Conservation (phyloP, 2,888 invertebrate genomes). For the Hydraecia micacea region DNA sequence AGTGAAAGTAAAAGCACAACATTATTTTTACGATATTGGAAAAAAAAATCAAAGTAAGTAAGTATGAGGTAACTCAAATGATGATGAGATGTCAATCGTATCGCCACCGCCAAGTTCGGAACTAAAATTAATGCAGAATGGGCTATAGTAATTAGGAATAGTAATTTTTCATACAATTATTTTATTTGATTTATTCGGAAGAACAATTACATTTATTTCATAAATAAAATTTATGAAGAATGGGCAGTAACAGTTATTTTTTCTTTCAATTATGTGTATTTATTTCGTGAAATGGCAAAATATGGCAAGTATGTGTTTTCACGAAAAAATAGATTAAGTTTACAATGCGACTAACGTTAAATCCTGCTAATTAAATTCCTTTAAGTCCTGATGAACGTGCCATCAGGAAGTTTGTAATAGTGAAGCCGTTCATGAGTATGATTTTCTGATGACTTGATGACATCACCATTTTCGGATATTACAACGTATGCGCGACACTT, state of each 20-base stretch:
- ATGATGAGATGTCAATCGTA: background rate
- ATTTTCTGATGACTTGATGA: constrained; percentile 24
- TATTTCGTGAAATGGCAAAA: background rate
- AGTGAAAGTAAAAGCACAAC: background rate
- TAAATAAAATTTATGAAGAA: background rate
- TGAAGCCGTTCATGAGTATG: constrained; percentile 10
- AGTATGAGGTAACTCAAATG: background rate
- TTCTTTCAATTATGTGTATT: background rate
- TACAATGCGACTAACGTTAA: too few species aligned
- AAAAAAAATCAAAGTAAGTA: background rate
- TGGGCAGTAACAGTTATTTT: background rate
- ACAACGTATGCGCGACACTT: constrained; percentile 65
- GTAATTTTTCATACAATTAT: background rate
- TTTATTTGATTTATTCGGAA: background rate
- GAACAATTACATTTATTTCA: background rate
- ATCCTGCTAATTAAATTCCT: background rate
- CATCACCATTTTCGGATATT: constrained; percentile 25
- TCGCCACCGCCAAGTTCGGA: background rate
- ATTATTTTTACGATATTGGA: background rate
- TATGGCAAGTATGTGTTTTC: background rate
- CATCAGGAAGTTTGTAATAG: constrained; percentile 9
- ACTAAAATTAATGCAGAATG: background rate
- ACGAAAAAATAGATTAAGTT: background rate
- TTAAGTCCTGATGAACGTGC: constrained; percentile 16
- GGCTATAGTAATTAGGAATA: background rate